These are phyloP conservation scores for Ectropis grisescens DNA, from an alignment of 1,140 invertebrate genomes.

Conservation along the genomic window DNA sequence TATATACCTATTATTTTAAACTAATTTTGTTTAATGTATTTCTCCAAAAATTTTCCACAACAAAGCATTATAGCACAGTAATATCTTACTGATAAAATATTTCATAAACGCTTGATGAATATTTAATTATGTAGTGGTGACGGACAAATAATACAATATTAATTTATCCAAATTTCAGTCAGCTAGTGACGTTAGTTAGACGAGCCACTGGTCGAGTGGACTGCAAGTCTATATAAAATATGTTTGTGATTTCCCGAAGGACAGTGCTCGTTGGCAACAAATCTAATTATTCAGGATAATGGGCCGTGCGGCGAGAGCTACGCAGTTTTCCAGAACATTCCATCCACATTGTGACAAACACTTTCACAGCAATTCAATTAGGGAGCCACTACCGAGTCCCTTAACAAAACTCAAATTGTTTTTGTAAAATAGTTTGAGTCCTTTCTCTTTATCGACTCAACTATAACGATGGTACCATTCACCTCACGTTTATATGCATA, in stretches of 20 bases:
- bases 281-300: conserved; percentile 30
- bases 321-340: background rate
- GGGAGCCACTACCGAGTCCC: too few relatives aligned
- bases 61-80: background rate
- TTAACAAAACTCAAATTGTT: too few relatives aligned
- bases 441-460: background rate
- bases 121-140: background rate
- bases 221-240: too few relatives aligned
- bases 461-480: too few relatives aligned
- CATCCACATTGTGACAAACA: background rate
- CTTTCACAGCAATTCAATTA: background rate
- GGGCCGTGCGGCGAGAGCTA: background rate
- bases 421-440: background rate
- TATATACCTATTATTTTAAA: too few relatives aligned
- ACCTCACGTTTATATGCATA: too few relatives aligned
- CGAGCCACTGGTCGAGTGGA: too few relatives aligned
- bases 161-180: background rate
- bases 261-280: conserved; percentile 15
- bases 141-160: background rate
- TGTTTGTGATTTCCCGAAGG: conserved; percentile 35
- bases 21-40: too few relatives aligned
- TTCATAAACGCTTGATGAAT: background rate
- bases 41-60: too few relatives aligned
- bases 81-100: background rate
- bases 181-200: conserved; percentile 8